Evolutionary conservation across 2,797 vertebrate genomes (phyloP).

Genomic region (Lepus townsendii): DNA sequence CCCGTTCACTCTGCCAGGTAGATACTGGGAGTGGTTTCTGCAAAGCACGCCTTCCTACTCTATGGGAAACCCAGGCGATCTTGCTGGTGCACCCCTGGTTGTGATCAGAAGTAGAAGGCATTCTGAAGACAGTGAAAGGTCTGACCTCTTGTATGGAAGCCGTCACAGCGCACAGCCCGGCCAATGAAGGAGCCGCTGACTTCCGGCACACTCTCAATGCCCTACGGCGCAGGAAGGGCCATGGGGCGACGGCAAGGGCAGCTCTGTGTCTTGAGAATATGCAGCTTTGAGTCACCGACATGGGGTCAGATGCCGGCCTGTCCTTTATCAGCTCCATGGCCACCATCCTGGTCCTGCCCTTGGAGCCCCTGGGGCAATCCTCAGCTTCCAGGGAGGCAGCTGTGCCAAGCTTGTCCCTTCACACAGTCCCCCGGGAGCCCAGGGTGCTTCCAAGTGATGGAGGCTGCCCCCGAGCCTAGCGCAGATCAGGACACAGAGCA

Average conservation of each 20-base stretch:
- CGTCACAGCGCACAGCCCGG: accelerated
- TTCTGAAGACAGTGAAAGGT: not conserved
- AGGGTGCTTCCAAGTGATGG: not conserved
- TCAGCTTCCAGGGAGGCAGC: not conserved
- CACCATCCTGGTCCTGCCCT: no score
- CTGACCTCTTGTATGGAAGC: not conserved
- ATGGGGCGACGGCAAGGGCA: no score
- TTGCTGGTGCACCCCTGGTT: not conserved
- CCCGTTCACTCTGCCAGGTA: not conserved
- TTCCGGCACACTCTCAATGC: no score
- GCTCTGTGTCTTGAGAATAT: not conserved
- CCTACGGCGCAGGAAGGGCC: accelerated
- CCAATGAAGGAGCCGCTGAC: not conserved
- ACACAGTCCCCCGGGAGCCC: no score
- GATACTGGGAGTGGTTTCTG: no score
- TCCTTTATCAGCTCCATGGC: not conserved
- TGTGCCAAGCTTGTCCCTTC: accelerated
- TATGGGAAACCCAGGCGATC: not conserved
- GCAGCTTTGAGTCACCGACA: not conserved
- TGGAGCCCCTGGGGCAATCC: not conserved
- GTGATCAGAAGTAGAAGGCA: not conserved
- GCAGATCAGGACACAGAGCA: not conserved
- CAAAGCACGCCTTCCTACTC: not conserved
- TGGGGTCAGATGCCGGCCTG: not conserved
- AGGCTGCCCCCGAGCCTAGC: not conserved